A percentile compares a stretch with the other conserved stretches of the same genome.
Evolutionary conservation across 2,888 invertebrate genomes (phyloP).

Genomic region (Drosophila differens): DNA sequence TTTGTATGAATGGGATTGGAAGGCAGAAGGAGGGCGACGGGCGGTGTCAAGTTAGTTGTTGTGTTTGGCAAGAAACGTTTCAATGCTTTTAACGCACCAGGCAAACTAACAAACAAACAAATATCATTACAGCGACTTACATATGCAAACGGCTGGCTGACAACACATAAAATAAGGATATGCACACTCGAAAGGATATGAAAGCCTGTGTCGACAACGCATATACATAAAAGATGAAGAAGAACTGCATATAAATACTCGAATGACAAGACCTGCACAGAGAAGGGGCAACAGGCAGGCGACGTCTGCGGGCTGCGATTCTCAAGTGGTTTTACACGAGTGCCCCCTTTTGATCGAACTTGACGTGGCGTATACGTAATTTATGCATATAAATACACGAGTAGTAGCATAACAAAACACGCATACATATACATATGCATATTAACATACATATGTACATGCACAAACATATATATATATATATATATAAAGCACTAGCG

Average conservation of each 20-base stretch:
- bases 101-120: conserved; percentile 66
- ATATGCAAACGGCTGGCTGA: conserved; percentile 71
- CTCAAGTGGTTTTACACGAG: conserved; percentile 65
- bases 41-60: conserved; percentile 17
- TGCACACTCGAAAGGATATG: conserved; percentile 76
- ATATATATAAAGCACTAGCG: conserved; percentile 10
- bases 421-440: background rate
- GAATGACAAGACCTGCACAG: conserved; percentile 19
- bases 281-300: background rate
- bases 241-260: conserved; percentile 78
- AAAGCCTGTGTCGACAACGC: conserved; percentile 72
- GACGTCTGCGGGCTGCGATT: conserved; percentile 40
- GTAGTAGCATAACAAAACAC: conserved; percentile 25
- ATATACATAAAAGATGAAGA: conserved; percentile 78
- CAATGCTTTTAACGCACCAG: conserved; percentile 71
- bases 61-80: conserved; percentile 68
- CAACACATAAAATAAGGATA: conserved; percentile 64
- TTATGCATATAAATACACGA: conserved; percentile 61
- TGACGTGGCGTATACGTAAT: conserved; percentile 71
- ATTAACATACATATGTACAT: conserved; percentile 3
- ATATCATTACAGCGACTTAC: conserved; percentile 78
- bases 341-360: conserved; percentile 69
- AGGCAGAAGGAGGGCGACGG: background rate
- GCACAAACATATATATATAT: background rate
- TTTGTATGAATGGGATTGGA: conserved; percentile 15